A percentile compares a stretch with the other conserved stretches of the same genome.
Evolutionary conservation across 1,140 invertebrate genomes (phyloP).

Genomic region (Argopecten irradians): DNA sequence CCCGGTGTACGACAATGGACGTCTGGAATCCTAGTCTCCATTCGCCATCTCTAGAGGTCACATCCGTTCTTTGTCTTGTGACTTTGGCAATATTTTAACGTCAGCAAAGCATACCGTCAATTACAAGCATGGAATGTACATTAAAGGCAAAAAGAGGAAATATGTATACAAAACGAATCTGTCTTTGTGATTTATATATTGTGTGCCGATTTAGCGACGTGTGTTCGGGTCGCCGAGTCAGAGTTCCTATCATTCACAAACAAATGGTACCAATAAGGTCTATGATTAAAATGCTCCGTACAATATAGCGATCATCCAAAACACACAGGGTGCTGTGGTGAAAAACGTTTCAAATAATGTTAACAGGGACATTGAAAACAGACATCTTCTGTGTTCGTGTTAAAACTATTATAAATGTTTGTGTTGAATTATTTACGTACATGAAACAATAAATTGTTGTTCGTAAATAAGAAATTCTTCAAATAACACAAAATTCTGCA

Average conservation of each 20-base stretch:
- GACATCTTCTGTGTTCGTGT: too few species aligned
- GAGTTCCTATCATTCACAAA: neutral
- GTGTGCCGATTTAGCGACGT: neutral
- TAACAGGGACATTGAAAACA: neutral
- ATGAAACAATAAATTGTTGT: too few species aligned
- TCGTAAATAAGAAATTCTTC: too few species aligned
- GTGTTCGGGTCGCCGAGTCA: neutral
- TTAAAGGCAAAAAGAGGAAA: neutral
- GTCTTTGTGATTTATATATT: neutral
- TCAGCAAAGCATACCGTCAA: neutral
- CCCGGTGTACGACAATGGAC: neutral
- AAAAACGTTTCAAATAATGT: neutral
- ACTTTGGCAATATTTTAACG: neutral
- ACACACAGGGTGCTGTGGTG: neutral
- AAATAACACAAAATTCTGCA: too few species aligned
- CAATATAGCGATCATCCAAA: neutral
- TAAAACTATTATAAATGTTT: too few species aligned
- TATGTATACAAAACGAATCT: conserved; percentile 2
- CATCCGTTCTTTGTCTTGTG: neutral
- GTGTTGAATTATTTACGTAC: too few species aligned
- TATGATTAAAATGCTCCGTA: neutral
- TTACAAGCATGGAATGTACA: neutral
- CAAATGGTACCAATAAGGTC: neutral
- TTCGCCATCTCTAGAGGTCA: neutral
- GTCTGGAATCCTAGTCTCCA: neutral